These are phyloP conservation scores for Hucho hucho DNA, from an alignment of 2,113 vertebrate species.

Conservation along the genomic window DNA sequence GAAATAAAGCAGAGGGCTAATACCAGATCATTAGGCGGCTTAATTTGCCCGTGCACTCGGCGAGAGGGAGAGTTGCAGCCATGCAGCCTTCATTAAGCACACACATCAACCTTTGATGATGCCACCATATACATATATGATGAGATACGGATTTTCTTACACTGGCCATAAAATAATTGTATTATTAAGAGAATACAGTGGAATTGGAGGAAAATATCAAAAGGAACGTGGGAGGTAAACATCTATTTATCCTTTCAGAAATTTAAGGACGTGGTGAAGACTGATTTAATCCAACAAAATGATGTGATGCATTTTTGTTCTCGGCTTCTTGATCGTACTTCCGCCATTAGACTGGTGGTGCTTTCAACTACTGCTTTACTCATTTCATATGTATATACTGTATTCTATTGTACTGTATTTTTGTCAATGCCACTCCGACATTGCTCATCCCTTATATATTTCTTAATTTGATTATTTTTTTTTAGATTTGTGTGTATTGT, in stretches of 20 bases:
- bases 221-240: slow-evolving; percentile 4
- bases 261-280: no score
- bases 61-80: slow-evolving; percentile 24
- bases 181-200: slow-evolving; percentile 31
- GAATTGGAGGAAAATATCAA: slow-evolving; percentile 25
- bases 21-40: slow-evolving; percentile 48
- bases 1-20: slow-evolving; percentile 44
- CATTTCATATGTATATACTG: no score
- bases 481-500: no score
- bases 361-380: no score
- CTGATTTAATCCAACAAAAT: no score
- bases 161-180: slow-evolving; percentile 36
- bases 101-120: slow-evolving; percentile 28
- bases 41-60: slow-evolving; percentile 37
- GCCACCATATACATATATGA: not conserved
- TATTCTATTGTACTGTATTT: no score
- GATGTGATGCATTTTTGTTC: not conserved
- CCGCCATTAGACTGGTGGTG: no score
- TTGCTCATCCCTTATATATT: no score
- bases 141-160: slow-evolving; percentile 19
- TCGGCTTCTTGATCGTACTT: not conserved
- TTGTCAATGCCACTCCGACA: no score
- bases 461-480: no score
- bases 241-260: slow-evolving; percentile 3
- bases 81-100: slow-evolving; percentile 44